phyloP scores from a whole-genome alignment of 2,888 invertebrate species.

The Lysandra coridon region DNA sequence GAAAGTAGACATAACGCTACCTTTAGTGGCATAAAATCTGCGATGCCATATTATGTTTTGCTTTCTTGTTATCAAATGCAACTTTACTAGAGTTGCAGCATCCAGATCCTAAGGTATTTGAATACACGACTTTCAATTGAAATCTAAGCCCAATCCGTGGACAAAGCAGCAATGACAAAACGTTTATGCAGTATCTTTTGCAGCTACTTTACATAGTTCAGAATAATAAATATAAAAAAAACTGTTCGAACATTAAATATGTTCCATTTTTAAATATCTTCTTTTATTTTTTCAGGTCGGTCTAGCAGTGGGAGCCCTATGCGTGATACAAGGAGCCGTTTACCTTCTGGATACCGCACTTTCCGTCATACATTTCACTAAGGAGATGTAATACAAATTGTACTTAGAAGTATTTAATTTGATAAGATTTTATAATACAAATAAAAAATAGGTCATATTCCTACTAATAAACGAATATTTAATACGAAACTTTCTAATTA shows the following conservation, averaged over 20 bases:
- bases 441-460: background rate
- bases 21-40: too few species aligned
- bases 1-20: too few species aligned
- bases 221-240: too few species aligned
- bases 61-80: too few species aligned
- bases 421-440: background rate
- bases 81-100: too few species aligned
- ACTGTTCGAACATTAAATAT: background rate
- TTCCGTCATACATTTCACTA: slow-evolving; percentile 86
- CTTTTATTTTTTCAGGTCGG: slow-evolving; percentile 81
- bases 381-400: slow-evolving; percentile 76
- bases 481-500: background rate
- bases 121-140: too few species aligned
- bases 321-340: slow-evolving; percentile 88
- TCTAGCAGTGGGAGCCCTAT: slow-evolving; percentile 88
- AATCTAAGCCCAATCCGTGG: too few species aligned
- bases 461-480: background rate
- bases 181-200: background rate
- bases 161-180: too few species aligned
- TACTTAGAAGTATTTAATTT: background rate
- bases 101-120: too few species aligned
- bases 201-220: background rate
- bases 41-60: too few species aligned
- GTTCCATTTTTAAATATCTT: background rate
- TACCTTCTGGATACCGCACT: slow-evolving; percentile 90